Base-by-base conservation (phyloP, 2,888 invertebrate genomes). In the Sarcophaga variegata region DNA sequence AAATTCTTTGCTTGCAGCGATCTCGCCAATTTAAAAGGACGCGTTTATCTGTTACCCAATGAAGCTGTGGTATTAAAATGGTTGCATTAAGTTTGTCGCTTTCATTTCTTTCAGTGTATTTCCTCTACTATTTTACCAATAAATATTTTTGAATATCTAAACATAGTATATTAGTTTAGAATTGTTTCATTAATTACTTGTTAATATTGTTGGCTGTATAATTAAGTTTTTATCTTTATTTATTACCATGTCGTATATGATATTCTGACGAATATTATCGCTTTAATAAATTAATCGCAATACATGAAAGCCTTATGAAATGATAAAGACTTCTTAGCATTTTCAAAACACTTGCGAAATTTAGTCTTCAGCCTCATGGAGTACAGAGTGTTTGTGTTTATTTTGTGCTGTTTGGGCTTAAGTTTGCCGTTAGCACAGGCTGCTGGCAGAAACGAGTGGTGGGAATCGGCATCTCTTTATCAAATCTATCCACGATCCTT, bases 401-500 rank as follows among this genome's bases (percentile, higher is more conserved):
- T 67, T 6, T n/a, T 77, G 1, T 20, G 17, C 6, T 8, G 54
- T 4, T 45, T 70, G 25, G 47, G 37, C 4, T 59, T 75, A 8
- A 20, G 45, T 25, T 14, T 54, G n/a, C 2, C 5, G 2, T 1
- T 12, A 0, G 2, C 22, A 37, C 45, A 47, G 47, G 54, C 64
- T 45, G 0, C 14, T 17, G 14, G 25, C 2, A 37, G 62, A 25
- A 64, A 8, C 11, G 96, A 97, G 90, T 98, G 98, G 98, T 98
- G 97, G 96, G 95, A 97, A 92, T 96, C 95, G 87, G 95, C 96
- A 63, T 94, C 96, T 0, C 94, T 97, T 54, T 98, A 98, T 93
- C 97, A 98, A 93, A 96, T 98, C 86, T 97, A 97, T 92, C 97
- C 97, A 0, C 94, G 97, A 83, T 97, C 98, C 0, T 98, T 97